phyloP scores from a whole-genome alignment of 2,113 vertebrate species.

The Ivindomyrus marchei region DNA sequence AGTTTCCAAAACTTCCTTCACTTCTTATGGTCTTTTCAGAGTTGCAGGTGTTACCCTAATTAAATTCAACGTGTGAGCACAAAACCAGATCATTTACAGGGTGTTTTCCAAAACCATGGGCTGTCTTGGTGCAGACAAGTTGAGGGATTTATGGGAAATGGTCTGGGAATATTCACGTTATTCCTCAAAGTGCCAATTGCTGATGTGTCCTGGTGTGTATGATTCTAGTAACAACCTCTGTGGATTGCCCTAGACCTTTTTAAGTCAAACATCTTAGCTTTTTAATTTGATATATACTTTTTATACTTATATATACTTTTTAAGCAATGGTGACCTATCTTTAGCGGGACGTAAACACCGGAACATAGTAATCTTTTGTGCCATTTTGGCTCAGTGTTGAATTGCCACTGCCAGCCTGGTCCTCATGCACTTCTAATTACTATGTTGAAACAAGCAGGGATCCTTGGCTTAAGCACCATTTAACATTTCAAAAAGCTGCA shows the following conservation, averaged over 20 bases:
- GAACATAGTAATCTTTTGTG: slow-evolving; percentile 12
- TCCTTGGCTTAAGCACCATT: not conserved
- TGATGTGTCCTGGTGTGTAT: not conserved
- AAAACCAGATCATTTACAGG: not conserved
- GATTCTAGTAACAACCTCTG: not conserved
- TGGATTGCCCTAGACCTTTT: not conserved
- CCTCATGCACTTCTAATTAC: not conserved
- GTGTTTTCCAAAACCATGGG: not conserved
- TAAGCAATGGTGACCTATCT: not conserved
- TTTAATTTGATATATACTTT: not conserved
- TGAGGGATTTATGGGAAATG: not conserved
- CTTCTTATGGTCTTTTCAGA: not conserved
- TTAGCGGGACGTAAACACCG: not conserved
- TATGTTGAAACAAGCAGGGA: not conserved
- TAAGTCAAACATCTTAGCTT: not conserved
- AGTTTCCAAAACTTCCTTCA: not conserved
- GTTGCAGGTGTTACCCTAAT: not conserved
- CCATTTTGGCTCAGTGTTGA: slow-evolving; percentile 29
- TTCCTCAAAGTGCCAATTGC: not conserved
- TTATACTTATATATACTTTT: not conserved
- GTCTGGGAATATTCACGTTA: not conserved
- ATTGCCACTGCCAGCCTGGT: slow-evolving; percentile 1
- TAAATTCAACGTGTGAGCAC: not conserved
- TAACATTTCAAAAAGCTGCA: not conserved
- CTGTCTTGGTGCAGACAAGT: not conserved